Conservation (phyloP, 37 sponge, comb jelly and placozoan species). For the Spongilla lacustris region DNA sequence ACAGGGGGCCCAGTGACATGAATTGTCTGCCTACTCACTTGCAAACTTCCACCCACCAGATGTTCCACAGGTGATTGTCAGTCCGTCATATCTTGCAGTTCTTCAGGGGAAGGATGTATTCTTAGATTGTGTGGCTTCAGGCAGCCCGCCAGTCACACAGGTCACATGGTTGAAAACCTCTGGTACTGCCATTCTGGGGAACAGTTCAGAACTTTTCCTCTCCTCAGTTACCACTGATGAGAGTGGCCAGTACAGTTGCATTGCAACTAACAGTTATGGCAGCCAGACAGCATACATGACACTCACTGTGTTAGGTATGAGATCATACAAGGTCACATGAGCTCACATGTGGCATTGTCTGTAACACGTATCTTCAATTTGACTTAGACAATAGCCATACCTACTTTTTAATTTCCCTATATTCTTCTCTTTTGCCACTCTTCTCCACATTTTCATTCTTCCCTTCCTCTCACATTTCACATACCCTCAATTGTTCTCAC, state of each 20-base stretch:
- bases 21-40: not conserved
- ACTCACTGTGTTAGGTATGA: slow-evolving; percentile 46
- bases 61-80: not conserved
- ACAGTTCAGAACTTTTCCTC: not conserved
- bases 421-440: not conserved
- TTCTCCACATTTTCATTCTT: not conserved
- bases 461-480: not conserved
- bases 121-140: not conserved
- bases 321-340: too few relatives aligned
- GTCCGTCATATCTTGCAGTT: not conserved
- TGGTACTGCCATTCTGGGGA: not conserved
- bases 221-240: not conserved
- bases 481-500: not conserved
- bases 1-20: too few relatives aligned
- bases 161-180: not conserved
- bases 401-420: too few relatives aligned
- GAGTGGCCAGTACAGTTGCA: slow-evolving; percentile 54
- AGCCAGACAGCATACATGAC: slow-evolving; percentile 2
- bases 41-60: not conserved
- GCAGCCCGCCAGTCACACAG: not conserved
- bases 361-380: too few relatives aligned
- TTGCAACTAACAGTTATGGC: slow-evolving; percentile 39
- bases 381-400: not conserved
- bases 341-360: not conserved
- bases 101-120: not conserved